phyloP scores from a whole-genome alignment of 2,888 invertebrate species.

The Trachelus iudaicus region DNA sequence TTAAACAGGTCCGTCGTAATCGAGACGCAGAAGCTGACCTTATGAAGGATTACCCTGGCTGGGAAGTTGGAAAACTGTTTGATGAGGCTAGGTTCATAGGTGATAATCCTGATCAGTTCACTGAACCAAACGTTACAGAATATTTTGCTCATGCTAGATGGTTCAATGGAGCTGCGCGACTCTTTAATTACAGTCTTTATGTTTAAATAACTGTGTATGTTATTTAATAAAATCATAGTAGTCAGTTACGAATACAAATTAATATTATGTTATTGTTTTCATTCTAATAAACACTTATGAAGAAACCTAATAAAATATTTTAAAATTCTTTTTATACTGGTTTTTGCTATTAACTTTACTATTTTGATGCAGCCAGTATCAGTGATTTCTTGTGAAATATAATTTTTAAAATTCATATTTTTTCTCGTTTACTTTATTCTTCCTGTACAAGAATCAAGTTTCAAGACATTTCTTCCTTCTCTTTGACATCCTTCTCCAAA shows the following conservation, averaged over 20 bases:
- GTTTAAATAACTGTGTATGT: background rate
- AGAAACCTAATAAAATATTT: background rate
- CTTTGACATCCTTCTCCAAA: too few relatives aligned
- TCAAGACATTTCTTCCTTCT: too few relatives aligned
- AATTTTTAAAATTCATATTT: background rate
- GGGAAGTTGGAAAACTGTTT: slow-evolving; percentile 91
- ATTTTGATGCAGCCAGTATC: background rate
- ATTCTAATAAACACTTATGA: background rate
- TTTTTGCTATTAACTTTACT: background rate
- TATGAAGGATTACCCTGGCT: slow-evolving; percentile 91
- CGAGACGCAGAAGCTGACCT: slow-evolving; percentile 86
- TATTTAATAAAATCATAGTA: background rate
- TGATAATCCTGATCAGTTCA: background rate
- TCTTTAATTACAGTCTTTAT: too few relatives aligned
- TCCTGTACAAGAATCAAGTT: too few relatives aligned
- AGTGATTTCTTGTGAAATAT: background rate
- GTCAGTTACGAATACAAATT: background rate
- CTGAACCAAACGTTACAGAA: background rate
- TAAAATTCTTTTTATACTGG: background rate
- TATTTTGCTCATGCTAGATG: too few relatives aligned
- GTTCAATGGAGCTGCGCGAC: too few relatives aligned
- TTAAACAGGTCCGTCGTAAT: slow-evolving; percentile 83
- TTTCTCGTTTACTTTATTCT: too few relatives aligned
- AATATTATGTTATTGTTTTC: background rate
- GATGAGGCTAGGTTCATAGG: slow-evolving; percentile 83